Evolutionary conservation across 2,113 vertebrate species (phyloP).

Genomic region (Sander vitreus): DNA sequence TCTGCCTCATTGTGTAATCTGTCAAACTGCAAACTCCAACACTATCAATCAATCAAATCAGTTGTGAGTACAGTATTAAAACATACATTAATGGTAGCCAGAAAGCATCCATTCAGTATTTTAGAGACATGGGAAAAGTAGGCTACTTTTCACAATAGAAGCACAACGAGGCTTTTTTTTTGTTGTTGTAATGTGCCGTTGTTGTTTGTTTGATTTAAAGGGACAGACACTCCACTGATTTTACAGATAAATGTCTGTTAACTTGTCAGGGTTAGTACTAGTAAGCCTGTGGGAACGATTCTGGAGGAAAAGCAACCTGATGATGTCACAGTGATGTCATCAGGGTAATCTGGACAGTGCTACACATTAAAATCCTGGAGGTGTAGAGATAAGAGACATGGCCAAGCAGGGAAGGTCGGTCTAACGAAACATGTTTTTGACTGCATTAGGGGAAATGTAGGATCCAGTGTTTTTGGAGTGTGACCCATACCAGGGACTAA

Average conservation of each 20-base stretch:
- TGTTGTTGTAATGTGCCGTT: neutral
- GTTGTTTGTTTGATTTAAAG: neutral
- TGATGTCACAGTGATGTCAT: neutral
- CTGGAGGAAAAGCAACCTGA: neutral
- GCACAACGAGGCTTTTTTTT: neutral
- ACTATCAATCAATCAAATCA: neutral
- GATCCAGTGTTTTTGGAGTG: no score
- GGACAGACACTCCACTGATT: no score
- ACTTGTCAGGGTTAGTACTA: neutral
- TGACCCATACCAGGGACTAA: neutral
- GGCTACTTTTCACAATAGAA: no score
- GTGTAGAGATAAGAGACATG: no score
- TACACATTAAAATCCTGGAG: neutral
- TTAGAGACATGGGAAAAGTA: neutral
- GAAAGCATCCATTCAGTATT: neutral
- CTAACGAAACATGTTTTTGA: no score
- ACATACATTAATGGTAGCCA: neutral
- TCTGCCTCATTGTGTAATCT: no score
- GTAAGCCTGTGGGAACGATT: neutral
- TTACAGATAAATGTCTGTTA: neutral
- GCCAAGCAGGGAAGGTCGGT: no score
- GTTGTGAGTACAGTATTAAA: no score
- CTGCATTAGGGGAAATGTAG: no score
- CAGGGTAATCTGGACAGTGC: neutral
- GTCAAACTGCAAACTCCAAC: no score